phyloP scores from a whole-genome alignment of 2,797 vertebrate species.

The Passerculus sandwichensis region DNA sequence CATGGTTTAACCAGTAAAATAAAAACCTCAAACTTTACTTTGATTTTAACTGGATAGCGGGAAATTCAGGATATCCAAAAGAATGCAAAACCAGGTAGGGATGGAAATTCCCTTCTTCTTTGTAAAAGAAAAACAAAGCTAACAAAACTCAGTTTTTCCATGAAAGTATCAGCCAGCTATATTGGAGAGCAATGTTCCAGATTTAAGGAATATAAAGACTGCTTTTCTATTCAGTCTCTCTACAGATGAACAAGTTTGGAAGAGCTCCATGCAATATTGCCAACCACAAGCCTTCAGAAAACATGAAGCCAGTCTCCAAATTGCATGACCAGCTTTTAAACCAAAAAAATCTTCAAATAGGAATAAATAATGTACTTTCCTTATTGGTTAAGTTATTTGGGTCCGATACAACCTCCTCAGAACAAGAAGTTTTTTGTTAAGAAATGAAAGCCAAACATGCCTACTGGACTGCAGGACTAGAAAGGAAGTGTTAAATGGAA shows the following conservation, averaged over 20 bases:
- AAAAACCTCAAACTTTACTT: background rate
- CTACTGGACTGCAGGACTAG: background rate
- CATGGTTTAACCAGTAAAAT: background rate
- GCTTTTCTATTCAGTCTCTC: background rate
- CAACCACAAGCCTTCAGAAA: conserved; percentile 4
- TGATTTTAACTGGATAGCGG: background rate
- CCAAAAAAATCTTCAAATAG: background rate
- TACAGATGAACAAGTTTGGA: background rate
- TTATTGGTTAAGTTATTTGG: background rate
- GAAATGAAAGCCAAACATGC: background rate
- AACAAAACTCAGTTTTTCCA: background rate
- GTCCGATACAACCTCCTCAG: background rate
- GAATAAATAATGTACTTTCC: background rate
- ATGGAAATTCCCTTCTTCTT: background rate
- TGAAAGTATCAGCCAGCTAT: background rate
- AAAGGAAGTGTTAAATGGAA: background rate
- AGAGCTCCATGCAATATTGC: background rate
- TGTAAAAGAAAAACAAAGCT: background rate
- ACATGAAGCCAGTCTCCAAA: background rate
- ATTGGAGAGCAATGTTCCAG: background rate
- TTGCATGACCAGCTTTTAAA: background rate
- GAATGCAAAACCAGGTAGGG: background rate
- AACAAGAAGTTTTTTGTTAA: background rate
- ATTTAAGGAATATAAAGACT: background rate
- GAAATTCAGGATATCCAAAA: background rate